Evolutionary conservation across 2,113 vertebrate species (phyloP).

Genomic region (Callionymus lyra): DNA sequence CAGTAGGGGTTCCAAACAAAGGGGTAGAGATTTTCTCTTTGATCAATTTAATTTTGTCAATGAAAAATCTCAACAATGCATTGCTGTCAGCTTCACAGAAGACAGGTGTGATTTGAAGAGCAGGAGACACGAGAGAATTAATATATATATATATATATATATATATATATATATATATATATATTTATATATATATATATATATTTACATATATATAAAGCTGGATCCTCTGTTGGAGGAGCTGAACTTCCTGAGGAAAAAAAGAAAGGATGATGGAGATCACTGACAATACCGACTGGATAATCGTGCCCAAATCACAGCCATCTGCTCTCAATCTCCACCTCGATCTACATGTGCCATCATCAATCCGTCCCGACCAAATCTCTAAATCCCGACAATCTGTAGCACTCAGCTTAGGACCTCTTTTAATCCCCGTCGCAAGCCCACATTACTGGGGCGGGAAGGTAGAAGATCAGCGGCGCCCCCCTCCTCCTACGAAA

Average conservation of each 20-base stretch:
- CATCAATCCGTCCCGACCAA: constrained; percentile 64
- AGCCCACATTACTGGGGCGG: constrained; percentile 49
- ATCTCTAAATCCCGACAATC: constrained; percentile 72
- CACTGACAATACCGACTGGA: constrained; percentile 64
- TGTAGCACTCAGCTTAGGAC: constrained; percentile 55
- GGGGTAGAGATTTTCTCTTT: too few species aligned
- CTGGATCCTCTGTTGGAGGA: constrained; percentile 48
- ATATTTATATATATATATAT: too few species aligned
- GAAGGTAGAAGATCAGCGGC: constrained; percentile 27
- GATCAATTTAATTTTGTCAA: too few species aligned
- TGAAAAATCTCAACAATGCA: too few species aligned
- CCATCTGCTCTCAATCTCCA: constrained; percentile 76
- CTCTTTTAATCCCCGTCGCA: constrained; percentile 59
- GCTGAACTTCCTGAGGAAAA: constrained; percentile 61
- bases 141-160: too few species aligned
- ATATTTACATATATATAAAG: too few species aligned
- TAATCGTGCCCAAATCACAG: constrained; percentile 63
- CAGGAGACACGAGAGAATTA: too few species aligned
- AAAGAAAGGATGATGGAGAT: constrained; percentile 64
- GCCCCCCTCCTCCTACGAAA: constrained; percentile 20
- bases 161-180: too few species aligned
- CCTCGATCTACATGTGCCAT: constrained; percentile 52
- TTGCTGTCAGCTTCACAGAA: too few species aligned
- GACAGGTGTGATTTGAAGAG: too few species aligned
- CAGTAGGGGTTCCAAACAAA: too few species aligned